Conservation (phyloP, 1,140 invertebrate species). For the Radopholus similis region DNA sequence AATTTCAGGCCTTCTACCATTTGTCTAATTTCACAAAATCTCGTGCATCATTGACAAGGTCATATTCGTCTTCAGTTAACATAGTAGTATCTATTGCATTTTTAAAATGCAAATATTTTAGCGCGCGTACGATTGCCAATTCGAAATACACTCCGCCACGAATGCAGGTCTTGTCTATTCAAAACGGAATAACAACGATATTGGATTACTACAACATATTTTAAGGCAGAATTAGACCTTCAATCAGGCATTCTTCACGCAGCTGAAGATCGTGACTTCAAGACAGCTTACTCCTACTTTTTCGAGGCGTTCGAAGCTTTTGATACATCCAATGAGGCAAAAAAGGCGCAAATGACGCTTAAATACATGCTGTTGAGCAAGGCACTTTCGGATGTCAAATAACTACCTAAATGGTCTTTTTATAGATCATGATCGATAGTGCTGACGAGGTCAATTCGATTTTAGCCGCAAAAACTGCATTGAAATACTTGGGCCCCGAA, state of each 20-base stretch:
- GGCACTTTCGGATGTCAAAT: constrained; percentile 67
- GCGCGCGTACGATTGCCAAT: constrained; percentile 98
- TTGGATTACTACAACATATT: too few relatives aligned
- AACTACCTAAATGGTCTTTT: constrained; percentile 65
- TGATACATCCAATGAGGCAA: constrained; percentile 75
- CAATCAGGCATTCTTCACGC: constrained; percentile 97
- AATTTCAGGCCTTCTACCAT: constrained; percentile 84
- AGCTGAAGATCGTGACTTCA: constrained; percentile 97
- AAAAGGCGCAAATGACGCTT: constrained; percentile 83
- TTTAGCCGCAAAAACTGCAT: constrained; percentile 87
- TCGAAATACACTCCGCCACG: constrained; percentile 98
- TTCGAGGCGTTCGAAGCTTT: constrained; percentile 99
- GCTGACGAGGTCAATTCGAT: constrained; percentile 94
- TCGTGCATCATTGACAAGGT: constrained; percentile 64
- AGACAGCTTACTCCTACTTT: constrained; percentile 99
- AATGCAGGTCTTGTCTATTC: constrained; percentile 64
- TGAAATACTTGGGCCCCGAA: constrained; percentile 90
- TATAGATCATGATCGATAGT: constrained; percentile 60
- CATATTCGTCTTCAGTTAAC: background rate
- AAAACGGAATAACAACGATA: too few relatives aligned
- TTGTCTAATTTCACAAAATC: constrained; percentile 93
- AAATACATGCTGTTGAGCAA: constrained; percentile 99
- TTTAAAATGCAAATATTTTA: constrained; percentile 44
- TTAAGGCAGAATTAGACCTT: constrained; percentile 73
- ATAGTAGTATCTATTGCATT: background rate